phyloP scores from a whole-genome alignment of 2,888 invertebrate species.

The Napeogenes sylphis region DNA sequence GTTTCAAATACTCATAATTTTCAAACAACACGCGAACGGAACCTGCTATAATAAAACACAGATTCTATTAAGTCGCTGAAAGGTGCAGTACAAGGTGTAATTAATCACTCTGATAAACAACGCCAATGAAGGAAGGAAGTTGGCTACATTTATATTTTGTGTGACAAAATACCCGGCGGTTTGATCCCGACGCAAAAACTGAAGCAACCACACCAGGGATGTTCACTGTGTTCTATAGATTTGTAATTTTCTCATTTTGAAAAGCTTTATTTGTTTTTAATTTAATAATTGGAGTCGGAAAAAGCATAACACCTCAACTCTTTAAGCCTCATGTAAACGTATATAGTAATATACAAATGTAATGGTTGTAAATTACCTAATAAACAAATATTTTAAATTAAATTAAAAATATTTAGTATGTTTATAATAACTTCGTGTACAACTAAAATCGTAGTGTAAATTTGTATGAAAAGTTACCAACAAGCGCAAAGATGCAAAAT shows the following conservation, averaged over 20 bases:
- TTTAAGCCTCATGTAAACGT: conserved; percentile 12
- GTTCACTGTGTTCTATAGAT: conserved; percentile 31
- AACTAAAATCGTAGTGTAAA: too few relatives aligned
- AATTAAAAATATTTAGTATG: too few relatives aligned
- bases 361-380: too few relatives aligned
- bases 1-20: not conserved
- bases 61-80: conserved; percentile 41
- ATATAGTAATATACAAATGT: too few relatives aligned
- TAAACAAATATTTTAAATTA: too few relatives aligned
- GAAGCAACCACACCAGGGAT: conserved; percentile 58
- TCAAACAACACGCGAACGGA: not conserved
- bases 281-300: not conserved
- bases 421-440: too few relatives aligned
- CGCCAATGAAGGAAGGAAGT: conserved; percentile 76
- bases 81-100: conserved; percentile 54
- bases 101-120: conserved; percentile 75
- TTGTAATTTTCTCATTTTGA: conserved; percentile 13
- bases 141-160: conserved; percentile 76
- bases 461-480: too few relatives aligned
- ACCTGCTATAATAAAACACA: conserved; percentile 24
- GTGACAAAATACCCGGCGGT: conserved; percentile 76
- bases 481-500: too few relatives aligned
- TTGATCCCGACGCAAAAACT: conserved; percentile 77
- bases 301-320: conserved; percentile 18
- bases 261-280: not conserved